phyloP scores from a whole-genome alignment of 2,888 invertebrate species.

The Tetramorium bicarinatum region DNA sequence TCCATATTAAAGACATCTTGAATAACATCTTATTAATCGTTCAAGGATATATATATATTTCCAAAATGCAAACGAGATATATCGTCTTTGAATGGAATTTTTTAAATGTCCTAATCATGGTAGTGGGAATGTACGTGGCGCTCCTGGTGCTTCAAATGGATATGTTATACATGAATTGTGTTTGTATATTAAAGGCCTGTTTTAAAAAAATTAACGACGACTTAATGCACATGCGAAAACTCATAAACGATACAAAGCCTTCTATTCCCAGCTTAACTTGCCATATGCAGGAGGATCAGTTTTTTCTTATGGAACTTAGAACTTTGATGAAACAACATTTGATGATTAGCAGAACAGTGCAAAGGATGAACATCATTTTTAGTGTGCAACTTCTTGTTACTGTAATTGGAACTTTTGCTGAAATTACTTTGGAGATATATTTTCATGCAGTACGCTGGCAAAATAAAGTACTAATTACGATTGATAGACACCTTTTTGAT shows the following conservation, averaged over 20 bases:
- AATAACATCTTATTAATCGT: background rate
- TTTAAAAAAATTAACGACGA: background rate
- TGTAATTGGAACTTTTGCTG: background rate
- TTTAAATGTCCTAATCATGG: background rate
- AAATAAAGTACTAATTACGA: background rate
- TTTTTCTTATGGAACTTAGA: background rate
- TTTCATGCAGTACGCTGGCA: background rate
- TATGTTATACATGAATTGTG: background rate
- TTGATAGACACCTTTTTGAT: background rate
- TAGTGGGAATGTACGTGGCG: accelerated
- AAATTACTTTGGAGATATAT: background rate
- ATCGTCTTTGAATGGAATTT: background rate
- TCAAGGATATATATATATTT: background rate
- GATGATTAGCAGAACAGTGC: background rate
- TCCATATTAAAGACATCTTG: background rate
- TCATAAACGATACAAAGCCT: background rate
- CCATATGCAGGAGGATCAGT: background rate
- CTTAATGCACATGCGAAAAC: background rate
- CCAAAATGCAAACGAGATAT: background rate
- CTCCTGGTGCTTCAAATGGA: background rate
- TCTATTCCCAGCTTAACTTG: too few species aligned
- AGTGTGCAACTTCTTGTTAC: background rate
- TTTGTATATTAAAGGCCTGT: background rate
- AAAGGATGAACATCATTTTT: background rate
- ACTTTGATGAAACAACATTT: background rate